Evolutionary conservation across 1,140 invertebrate species (phyloP).

Genomic region (Papilio dardanus): DNA sequence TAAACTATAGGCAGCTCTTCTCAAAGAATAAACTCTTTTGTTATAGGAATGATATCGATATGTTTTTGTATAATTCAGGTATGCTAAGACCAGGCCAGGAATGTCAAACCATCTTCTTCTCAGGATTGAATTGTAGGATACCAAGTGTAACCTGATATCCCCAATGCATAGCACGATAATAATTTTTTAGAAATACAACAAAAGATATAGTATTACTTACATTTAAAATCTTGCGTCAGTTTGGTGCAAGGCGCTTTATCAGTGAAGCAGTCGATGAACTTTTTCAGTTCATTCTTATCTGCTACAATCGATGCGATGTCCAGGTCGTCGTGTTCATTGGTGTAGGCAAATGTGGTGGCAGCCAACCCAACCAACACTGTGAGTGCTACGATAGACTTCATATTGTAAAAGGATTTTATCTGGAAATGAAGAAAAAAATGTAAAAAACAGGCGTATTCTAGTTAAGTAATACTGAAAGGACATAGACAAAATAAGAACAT

Average conservation of each 20-base stretch:
- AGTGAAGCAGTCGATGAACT: constrained; percentile 46
- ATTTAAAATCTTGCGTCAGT: constrained; percentile 52
- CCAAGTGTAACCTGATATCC: too few species aligned
- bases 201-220: constrained; percentile 42
- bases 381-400: constrained; percentile 48
- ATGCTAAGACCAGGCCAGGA: too few species aligned
- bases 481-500: too few species aligned
- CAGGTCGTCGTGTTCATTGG: constrained; percentile 49
- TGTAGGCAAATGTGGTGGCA: constrained; percentile 45
- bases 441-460: background rate
- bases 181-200: background rate
- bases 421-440: background rate
- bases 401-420: constrained; percentile 37
- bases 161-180: too few species aligned
- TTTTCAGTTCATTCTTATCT: constrained; percentile 36
- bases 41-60: too few species aligned
- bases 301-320: constrained; percentile 48
- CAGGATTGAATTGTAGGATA: too few species aligned
- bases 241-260: constrained; percentile 44
- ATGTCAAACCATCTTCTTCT: too few species aligned
- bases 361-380: constrained; percentile 41
- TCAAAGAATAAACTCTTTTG: too few species aligned
- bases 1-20: too few species aligned
- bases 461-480: background rate
- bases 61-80: too few species aligned